phyloP scores from a whole-genome alignment of 2,113 vertebrate genomes.

The Suricata suricatta region DNA sequence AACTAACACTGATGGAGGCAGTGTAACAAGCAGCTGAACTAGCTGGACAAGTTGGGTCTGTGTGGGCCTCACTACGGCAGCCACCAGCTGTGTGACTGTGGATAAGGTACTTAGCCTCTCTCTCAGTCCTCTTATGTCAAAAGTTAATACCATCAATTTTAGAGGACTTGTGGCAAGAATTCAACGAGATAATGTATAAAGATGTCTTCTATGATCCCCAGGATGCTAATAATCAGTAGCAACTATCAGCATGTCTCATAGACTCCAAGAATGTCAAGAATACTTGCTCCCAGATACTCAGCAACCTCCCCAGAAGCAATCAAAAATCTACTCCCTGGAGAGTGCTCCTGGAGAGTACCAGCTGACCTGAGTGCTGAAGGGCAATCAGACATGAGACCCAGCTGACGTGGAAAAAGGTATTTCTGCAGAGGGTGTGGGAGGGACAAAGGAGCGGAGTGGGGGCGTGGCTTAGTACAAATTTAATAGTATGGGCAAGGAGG shows the following conservation, averaged over 20 bases:
- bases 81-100: background rate
- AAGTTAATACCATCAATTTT: background rate
- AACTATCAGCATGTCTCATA: background rate
- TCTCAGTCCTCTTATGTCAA: background rate
- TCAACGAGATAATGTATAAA: background rate
- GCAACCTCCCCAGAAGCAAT: slow-evolving; percentile 33
- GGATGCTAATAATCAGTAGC: background rate
- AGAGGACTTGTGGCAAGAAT: background rate
- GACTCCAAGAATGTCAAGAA: slow-evolving; percentile 24
- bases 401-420: background rate
- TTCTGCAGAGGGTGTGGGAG: background rate
- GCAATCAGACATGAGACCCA: background rate
- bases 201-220: background rate
- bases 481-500: background rate
- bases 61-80: background rate
- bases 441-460: background rate
- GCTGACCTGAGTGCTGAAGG: background rate
- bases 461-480: background rate
- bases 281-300: background rate
- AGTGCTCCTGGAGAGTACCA: background rate
- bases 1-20: background rate
- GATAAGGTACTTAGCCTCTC: background rate
- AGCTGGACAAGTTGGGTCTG: background rate
- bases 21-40: background rate
- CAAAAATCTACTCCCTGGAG: background rate